Base-by-base conservation (phyloP, 1,140 invertebrate species). In the Drosophila busckii region DNA sequence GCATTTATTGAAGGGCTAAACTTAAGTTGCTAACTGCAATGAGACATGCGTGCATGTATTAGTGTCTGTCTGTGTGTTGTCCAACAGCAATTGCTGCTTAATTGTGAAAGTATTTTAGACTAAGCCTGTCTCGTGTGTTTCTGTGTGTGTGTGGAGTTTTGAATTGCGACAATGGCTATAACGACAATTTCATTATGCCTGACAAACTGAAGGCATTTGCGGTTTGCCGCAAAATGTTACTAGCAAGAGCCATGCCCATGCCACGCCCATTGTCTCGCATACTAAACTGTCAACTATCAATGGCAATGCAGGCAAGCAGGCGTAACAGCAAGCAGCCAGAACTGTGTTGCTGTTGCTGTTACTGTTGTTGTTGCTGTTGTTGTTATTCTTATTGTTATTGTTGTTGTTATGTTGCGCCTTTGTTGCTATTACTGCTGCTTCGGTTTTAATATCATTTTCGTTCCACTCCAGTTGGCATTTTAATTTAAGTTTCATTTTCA, bases 401-500 rank as follows among this genome's bases (percentile, higher is more conserved):
- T 28, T 26, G 6, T 40, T 54, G 68, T 49, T n/a, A n/a, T n/a
- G n/a, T n/a, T n/a, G n/a, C n/a, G n/a, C n/a, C n/a, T n/a, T n/a
- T 67, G 22, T 48, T 71, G 62, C 22, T 49, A 48, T 45, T 75
- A 34, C 35, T 69, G 32, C 17, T 64, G 70, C 63, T 41, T 73
- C 63, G 63, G 75, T 82, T 80, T 80, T 80, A 80, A 80, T 80
- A 80, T 80, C 75, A 80, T 80, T 80, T 80, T 82, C 69, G 75
- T 80, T 80, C 75, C 75, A 80, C 75, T 80, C 69, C 75, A 80
- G 75, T 80, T 80, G 70, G 75, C 69, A 80, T 80, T 80, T 80
- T 80, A 80, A 80, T 80, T 80, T 80, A 80, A 80, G 75, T 80
- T 82, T 82, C 75, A 80, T 80, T 80, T 80, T 80, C 75, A 80